phyloP scores from a whole-genome alignment of 1,140 invertebrate species.

The Zaprionus taronus region DNA sequence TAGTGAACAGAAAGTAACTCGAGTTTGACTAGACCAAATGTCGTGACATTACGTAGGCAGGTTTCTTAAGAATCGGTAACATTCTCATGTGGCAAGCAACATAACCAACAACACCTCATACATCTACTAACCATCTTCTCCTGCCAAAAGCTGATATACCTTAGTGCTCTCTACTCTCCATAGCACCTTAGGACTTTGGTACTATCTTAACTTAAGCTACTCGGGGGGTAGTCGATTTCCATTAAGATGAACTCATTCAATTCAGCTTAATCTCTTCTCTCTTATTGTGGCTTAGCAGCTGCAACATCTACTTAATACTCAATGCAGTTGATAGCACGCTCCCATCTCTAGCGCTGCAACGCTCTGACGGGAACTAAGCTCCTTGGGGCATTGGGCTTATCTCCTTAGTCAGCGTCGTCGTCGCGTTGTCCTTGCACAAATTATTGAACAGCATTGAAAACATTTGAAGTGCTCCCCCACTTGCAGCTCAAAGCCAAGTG shows the following conservation, averaged over 20 bases:
- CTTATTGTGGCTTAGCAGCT: not conserved
- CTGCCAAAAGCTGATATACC: no score
- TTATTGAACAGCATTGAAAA: slow-evolving; percentile 83
- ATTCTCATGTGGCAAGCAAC: no score
- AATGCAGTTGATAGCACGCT: not conserved
- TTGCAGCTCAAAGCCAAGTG: slow-evolving; percentile 48
- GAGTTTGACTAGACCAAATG: no score
- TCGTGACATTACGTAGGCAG: no score
- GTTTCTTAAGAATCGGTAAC: no score
- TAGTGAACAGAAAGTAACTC: no score
- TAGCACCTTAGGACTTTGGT: no score
- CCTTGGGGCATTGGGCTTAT: slow-evolving; percentile 11
- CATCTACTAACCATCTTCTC: no score
- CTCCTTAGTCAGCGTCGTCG: slow-evolving; percentile 37
- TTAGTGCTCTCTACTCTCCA: no score
- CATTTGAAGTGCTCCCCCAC: slow-evolving; percentile 67
- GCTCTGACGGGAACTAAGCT: not conserved
- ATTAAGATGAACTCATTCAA: not conserved
- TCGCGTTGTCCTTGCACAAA: slow-evolving; percentile 61
- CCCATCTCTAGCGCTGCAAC: slow-evolving; percentile 1
- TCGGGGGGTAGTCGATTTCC: no score
- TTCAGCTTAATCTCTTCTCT: not conserved
- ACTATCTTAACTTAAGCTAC: no score
- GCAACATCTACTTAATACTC: not conserved
- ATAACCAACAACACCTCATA: no score